Evolutionary conservation across 2,797 vertebrate species (phyloP).

Genomic region (Dermochelys coriacea): DNA sequence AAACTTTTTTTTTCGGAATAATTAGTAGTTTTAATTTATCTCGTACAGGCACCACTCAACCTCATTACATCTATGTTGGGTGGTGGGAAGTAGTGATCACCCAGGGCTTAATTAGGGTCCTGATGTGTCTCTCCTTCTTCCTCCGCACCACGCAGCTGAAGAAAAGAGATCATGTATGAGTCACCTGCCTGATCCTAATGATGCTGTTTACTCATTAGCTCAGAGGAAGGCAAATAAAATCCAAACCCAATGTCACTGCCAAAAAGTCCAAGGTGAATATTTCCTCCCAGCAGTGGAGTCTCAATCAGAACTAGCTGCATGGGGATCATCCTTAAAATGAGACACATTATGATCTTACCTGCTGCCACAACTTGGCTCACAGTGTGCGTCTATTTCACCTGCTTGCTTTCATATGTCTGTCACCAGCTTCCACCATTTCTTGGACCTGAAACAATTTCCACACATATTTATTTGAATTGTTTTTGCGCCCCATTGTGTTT

Average conservation of each 20-base stretch:
- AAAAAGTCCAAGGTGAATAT: background rate
- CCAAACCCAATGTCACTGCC: background rate
- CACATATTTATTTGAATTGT: background rate
- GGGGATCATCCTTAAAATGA: background rate
- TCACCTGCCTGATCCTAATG: background rate
- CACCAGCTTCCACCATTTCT: background rate
- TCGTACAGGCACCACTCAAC: too few relatives aligned
- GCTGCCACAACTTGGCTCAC: background rate
- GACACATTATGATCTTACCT: background rate
- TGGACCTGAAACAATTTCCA: background rate
- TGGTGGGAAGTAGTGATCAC: too few relatives aligned
- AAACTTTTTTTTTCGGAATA: too few relatives aligned
- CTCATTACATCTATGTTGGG: too few relatives aligned
- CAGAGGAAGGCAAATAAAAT: background rate
- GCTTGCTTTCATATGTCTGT: background rate
- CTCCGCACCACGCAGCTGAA: too few relatives aligned
- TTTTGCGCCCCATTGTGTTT: background rate
- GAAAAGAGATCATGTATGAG: background rate
- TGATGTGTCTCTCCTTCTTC: too few relatives aligned
- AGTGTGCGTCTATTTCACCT: background rate
- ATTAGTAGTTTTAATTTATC: too few relatives aligned
- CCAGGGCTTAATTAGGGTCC: too few relatives aligned
- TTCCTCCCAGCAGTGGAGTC: background rate
- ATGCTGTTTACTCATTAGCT: background rate
- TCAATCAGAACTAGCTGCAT: background rate